These are phyloP conservation scores for Timandra comae DNA, from an alignment of 2,888 invertebrate genomes.

Conservation along the genomic window DNA sequence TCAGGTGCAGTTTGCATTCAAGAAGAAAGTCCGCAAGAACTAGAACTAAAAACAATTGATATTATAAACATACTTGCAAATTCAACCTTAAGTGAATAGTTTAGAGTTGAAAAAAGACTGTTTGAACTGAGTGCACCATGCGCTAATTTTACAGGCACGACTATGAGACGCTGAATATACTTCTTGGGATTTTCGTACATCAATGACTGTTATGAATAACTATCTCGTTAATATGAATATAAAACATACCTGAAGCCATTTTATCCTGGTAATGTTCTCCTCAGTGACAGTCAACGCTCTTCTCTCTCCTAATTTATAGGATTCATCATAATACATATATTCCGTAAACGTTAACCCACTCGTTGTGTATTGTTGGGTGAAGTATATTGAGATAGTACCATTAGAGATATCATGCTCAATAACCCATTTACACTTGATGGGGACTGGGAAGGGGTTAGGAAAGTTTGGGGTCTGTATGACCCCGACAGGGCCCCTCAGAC, in stretches of 20 bases:
- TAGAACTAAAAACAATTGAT: no score
- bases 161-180: no score
- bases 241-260: conserved; percentile 69
- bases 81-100: no score
- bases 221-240: conserved; percentile 1
- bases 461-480: conserved; percentile 90
- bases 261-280: conserved; percentile 82
- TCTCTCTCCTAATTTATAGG: conserved; percentile 80
- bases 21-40: no score
- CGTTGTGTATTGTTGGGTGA: conserved; percentile 91
- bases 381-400: conserved; percentile 88
- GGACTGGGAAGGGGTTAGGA: conserved; percentile 87
- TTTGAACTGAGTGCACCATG: no score
- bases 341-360: conserved; percentile 86
- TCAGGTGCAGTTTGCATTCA: no score
- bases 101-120: no score
- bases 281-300: conserved; percentile 83
- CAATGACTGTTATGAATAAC: no score
- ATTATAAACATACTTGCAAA: no score
- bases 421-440: conserved; percentile 91
- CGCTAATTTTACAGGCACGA: no score
- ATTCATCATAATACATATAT: conserved; percentile 84
- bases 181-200: no score
- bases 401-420: conserved; percentile 86
- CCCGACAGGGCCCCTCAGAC: conserved; percentile 80